Percentiles rank a stretch among this genome's conserved stretches.
phyloP scores from a whole-genome alignment of 2,113 vertebrate species.

The Platysternon megacephalum region DNA sequence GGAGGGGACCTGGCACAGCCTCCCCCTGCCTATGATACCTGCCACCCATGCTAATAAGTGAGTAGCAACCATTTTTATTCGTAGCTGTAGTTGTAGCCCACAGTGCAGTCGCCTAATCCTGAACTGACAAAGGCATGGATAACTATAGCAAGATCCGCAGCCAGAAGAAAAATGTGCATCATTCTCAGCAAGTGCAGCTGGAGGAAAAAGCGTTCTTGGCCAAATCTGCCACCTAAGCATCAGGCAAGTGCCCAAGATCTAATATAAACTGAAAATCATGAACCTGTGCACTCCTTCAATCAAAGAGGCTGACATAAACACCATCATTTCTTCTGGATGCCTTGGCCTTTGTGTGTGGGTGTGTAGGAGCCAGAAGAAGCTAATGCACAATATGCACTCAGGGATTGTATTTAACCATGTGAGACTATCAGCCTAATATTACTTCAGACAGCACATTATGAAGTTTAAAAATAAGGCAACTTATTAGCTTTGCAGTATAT shows the following conservation, averaged over 20 bases:
- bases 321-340: not conserved
- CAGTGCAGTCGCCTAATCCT: not conserved
- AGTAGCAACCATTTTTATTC: not conserved
- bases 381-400: not conserved
- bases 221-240: not conserved
- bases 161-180: not conserved
- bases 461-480: not conserved
- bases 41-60: too few relatives aligned
- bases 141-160: not conserved
- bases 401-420: accelerated
- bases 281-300: not conserved
- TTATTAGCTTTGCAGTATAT: not conserved
- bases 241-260: not conserved
- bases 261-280: not conserved
- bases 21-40: too few relatives aligned
- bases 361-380: not conserved
- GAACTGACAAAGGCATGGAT: not conserved
- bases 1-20: too few relatives aligned
- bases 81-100: not conserved
- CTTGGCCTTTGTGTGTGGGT: not conserved
- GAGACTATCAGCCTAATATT: not conserved
- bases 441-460: not conserved
- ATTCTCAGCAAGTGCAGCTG: not conserved
- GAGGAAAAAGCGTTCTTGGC: not conserved
- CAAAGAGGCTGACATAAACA: not conserved